Evolutionary conservation across 2,888 invertebrate genomes (phyloP), one percentile per base, ranked within the genome.

Genomic region (Stramonita haemastoma): DNA sequence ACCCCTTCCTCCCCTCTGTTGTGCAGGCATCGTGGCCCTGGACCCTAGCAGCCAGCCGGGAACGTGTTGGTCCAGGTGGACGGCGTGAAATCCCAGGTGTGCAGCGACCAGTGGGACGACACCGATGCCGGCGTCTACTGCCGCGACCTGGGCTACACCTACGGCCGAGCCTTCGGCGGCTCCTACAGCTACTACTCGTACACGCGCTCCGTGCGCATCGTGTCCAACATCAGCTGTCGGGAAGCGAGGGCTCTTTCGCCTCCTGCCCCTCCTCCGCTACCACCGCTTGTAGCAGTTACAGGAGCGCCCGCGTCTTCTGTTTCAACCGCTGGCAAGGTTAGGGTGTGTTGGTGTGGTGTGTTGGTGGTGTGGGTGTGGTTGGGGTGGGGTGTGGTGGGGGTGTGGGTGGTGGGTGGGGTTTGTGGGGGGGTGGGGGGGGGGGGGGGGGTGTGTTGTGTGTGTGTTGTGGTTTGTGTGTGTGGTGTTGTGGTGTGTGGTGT

Each of bases 121-220:
- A 60, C 15, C n/a, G 90, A 87, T 46, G 90, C 91, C 66, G 11
- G 26, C 4, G 90, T 91, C 19, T 88, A 87, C 70, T 91, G 91
- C 46, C 81, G 60, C n/a, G 77, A 81, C 22, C 83, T 90, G 26
- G 93, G 93, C 66, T 95, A 92, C 89, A 90, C 91, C 36, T 86
- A 36, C 1, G 94, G 94, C 46, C 90, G 83, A 56, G 83, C 84
- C 13, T 60, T 89, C 29, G 81, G 81, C 81, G 1, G 32, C 57
- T 34, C 29, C 32, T 88, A 81, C 83, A n/a, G n/a, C n/a, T 70
- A 5, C 22, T 5, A 17, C 5, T 15, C 36, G 22, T 13, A 6
- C n/a, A 6, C 22, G 0, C 1, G 2, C 19, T 11, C 29, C 1
- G 32, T 81, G 19, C 97, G 97, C 93, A 96, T 97, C 94, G 97